Evolutionary conservation across 2,888 invertebrate species (phyloP).

Genomic region (Andrena minutula): DNA sequence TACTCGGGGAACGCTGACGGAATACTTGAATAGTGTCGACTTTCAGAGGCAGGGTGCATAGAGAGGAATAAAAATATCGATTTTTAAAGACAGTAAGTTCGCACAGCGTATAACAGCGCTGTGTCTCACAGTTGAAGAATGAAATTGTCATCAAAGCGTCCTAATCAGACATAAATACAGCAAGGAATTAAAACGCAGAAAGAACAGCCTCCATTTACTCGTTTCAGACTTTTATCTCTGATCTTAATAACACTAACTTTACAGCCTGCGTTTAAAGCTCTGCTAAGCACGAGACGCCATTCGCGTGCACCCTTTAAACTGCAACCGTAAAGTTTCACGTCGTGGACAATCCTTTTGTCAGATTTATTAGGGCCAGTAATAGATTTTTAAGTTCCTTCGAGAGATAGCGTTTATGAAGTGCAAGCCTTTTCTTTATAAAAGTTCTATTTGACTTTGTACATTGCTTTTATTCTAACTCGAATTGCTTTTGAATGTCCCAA

Average conservation of each 20-base stretch:
- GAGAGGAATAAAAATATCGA: no score
- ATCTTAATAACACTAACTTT: slow-evolving; percentile 38
- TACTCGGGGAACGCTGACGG: no score
- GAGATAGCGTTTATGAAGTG: no score
- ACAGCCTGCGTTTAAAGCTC: slow-evolving; percentile 29
- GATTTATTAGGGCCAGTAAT: neutral
- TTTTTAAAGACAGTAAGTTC: no score
- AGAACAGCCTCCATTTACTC: neutral
- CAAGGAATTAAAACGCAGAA: neutral
- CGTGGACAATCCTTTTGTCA: neutral
- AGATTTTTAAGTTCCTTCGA: slow-evolving; percentile 3
- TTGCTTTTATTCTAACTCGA: neutral
- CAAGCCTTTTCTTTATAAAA: no score
- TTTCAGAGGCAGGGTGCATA: no score
- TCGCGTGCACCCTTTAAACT: slow-evolving; percentile 17
- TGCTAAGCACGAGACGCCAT: slow-evolving; percentile 32
- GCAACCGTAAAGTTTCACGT: slow-evolving; percentile 31
- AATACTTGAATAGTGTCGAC: no score
- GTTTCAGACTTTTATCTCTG: neutral
- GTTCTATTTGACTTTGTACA: no score
- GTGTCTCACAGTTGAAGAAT: no score
- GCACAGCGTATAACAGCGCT: no score
- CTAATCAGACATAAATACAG: neutral
- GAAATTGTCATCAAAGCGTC: no score
- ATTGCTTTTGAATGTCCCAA: neutral